Percentiles rank a stretch among this genome's conserved stretches.
Conservation (phyloP, 2,888 invertebrate genomes). For the Apamea crenata region DNA sequence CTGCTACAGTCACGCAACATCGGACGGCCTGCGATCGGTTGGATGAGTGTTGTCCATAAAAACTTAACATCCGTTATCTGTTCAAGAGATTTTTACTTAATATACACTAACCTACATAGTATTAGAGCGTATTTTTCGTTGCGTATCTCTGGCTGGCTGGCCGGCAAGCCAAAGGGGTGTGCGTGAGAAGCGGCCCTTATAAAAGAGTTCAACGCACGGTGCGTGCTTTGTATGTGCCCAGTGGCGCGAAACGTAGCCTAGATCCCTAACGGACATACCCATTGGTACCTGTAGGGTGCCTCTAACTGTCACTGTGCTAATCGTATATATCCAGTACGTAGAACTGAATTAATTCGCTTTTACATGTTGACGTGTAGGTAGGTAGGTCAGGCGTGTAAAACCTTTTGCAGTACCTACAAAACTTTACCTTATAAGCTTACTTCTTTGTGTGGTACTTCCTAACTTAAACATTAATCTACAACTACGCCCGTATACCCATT, state of each 20-base stretch:
- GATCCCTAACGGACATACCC: constrained; percentile 73
- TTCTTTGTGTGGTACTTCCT: not conserved
- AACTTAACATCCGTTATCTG: constrained; percentile 80
- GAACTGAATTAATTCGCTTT: constrained; percentile 32
- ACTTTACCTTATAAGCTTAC: not conserved
- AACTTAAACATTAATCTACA: constrained; percentile 12
- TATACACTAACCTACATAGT: constrained; percentile 75
- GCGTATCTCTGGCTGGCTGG: constrained; percentile 49
- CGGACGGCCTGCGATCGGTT: constrained; percentile 70
- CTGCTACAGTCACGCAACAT: constrained; percentile 79
- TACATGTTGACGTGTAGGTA: constrained; percentile 19
- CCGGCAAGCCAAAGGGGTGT: constrained; percentile 70
- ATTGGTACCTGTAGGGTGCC: constrained; percentile 51
- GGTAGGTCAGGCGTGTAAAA: constrained; percentile 25
- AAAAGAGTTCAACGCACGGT: constrained; percentile 90
- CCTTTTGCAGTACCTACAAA: not conserved
- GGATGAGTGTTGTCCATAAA: constrained; percentile 75
- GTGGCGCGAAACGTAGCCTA: constrained; percentile 81
- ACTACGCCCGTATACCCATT: constrained; percentile 15
- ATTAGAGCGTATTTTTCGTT: constrained; percentile 76
- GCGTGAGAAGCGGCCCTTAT: constrained; percentile 85
- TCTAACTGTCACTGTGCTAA: constrained; percentile 48
- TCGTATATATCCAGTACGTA: constrained; percentile 4
- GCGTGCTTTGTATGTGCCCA: constrained; percentile 81
- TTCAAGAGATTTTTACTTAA: constrained; percentile 68